Evolutionary conservation across 2,888 invertebrate species (phyloP).

Genomic region (Harpalus rubripes): DNA sequence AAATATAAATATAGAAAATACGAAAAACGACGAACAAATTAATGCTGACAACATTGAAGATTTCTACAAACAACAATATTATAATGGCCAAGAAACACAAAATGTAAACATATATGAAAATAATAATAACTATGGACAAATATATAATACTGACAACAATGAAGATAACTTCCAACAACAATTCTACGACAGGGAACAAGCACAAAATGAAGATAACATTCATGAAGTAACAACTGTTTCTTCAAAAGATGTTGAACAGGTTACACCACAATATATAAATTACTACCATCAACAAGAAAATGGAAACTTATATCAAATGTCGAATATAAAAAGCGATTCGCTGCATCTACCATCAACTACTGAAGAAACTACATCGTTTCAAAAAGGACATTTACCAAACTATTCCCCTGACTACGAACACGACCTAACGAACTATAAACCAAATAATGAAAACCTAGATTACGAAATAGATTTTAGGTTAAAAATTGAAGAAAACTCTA

Average conservation of each 20-base stretch:
- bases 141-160: neutral
- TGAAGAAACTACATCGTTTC: neutral
- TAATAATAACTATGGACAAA: neutral
- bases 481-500: constrained; percentile 6
- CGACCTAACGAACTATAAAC: neutral
- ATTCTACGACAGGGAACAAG: too few species aligned
- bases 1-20: too few species aligned
- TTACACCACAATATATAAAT: neutral
- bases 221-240: neutral
- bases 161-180: too few species aligned
- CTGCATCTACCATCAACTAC: neutral
- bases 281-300: neutral
- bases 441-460: neutral
- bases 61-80: neutral
- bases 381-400: neutral
- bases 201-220: too few species aligned
- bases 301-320: neutral
- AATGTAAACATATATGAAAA: neutral
- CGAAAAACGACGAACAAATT: too few species aligned
- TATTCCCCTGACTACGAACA: neutral
- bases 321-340: neutral
- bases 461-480: constrained; percentile 17
- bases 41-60: too few species aligned
- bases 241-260: neutral
- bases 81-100: too few species aligned